Base-by-base conservation (phyloP, 1,140 invertebrate species). In the Lycorma delicatula region DNA sequence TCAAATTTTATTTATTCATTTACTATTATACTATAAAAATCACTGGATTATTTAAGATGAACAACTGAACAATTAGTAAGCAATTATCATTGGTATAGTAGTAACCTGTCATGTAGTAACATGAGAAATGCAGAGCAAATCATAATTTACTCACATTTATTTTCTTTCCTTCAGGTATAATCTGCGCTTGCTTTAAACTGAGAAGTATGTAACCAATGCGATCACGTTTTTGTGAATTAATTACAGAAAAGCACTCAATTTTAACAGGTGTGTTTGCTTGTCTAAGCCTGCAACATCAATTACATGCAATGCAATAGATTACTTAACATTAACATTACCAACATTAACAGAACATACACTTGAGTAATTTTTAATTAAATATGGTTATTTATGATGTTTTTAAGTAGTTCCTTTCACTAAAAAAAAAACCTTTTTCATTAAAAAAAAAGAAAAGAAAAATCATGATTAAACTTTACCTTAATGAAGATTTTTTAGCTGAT, bases 151-250 rank as follows among this genome's bases (percentile, higher is more conserved):
- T 44, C 13, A 44, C 41, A 44, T 16, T 3, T 20, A 20, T 44
- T 44, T 44, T 44, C 41, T 44, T 44, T 20, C 27, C 51, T 26
- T 34, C 27, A 22, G 38, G 48, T 6, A 54, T 38, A 20, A 64
- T 58, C 28, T 62, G 58, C 16, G 60, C 58, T 49, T 64, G 52
- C 47, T 63, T 63, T 11, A 65, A 47, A 55, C 62, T 65, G 12
- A 65, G 49, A 1, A 63, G 38, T 18, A 61, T 57, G 49, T 65
- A 65, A 3, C 64, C 64, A 20, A 65, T 38, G 1, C 56, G 22
- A 52, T 60, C 56, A 20, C 51, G 27, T 36, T 49, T 58, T 2
- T 51, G 36, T 3, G 34, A 18, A 26, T 58, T 60, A 50, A 44
- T 38, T 13, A 58, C 57, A 38, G 59, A 34, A 48, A 56, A 62